These are phyloP conservation scores for Prunella himalayana DNA, from an alignment of 2,113 vertebrate genomes.

Conservation along the genomic window DNA sequence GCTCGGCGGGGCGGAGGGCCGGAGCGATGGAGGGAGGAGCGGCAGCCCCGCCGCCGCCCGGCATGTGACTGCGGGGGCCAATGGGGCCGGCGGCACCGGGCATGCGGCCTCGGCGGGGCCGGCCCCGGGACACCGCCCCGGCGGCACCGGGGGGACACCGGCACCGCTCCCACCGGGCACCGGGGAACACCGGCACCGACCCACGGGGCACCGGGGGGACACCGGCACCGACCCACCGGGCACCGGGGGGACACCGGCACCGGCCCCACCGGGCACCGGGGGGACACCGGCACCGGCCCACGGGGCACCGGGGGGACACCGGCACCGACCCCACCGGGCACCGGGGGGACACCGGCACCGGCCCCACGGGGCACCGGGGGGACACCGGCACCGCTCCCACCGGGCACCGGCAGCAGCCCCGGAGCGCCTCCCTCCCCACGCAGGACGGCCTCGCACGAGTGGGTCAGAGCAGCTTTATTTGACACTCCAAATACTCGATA, in stretches of 20 bases:
- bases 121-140: background rate
- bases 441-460: background rate
- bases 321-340: too few species aligned
- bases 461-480: constrained; percentile 51
- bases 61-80: constrained; percentile 62
- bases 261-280: too few species aligned
- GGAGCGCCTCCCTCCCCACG: background rate
- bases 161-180: too few species aligned
- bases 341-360: too few species aligned
- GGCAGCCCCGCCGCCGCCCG: background rate
- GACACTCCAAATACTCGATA: constrained; percentile 45
- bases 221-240: too few species aligned
- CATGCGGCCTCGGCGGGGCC: background rate
- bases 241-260: too few species aligned
- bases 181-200: background rate
- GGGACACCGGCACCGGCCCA: too few species aligned
- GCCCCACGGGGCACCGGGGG: too few species aligned
- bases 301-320: too few species aligned
- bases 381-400: background rate
- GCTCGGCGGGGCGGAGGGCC: background rate
- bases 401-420: background rate
- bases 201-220: background rate
- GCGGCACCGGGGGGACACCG: too few species aligned
- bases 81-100: background rate
- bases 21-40: background rate